Evolutionary conservation across 2,113 vertebrate species (phyloP).

Genomic region (Chunga burmeisteri): DNA sequence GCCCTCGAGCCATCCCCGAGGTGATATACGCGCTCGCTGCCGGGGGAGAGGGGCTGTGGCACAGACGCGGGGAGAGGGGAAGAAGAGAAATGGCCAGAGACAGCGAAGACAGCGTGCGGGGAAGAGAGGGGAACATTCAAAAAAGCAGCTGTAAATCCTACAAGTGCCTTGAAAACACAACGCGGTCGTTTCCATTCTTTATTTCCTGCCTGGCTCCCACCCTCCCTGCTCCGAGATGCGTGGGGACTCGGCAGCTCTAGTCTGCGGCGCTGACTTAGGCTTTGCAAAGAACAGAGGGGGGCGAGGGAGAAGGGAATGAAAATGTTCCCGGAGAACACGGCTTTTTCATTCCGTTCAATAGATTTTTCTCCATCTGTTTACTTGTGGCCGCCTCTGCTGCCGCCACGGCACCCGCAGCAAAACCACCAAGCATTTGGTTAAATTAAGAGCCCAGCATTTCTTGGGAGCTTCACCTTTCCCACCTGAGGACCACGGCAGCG

Average conservation of each 20-base stretch:
- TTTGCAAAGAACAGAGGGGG: conserved; percentile 1
- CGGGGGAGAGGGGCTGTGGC: not conserved
- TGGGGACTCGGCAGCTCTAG: not conserved
- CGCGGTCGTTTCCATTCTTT: not conserved
- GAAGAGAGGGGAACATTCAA: not conserved
- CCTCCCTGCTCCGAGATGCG: not conserved
- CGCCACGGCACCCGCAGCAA: not conserved
- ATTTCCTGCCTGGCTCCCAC: conserved; percentile 26
- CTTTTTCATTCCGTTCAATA: conserved; percentile 35
- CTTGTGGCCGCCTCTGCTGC: not conserved
- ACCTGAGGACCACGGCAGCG: fast-evolving
- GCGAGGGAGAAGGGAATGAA: not conserved
- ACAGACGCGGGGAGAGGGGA: fast-evolving
- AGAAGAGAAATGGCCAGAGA: not conserved
- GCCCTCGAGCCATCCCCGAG: not conserved
- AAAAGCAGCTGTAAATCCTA: conserved; percentile 22
- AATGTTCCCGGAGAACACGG: conserved; percentile 34
- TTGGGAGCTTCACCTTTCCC: not conserved
- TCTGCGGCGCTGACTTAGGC: not conserved
- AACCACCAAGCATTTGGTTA: not conserved
- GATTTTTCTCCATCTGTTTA: conserved; percentile 58
- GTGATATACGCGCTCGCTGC: not conserved
- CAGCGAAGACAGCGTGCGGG: fast-evolving
- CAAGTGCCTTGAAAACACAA: not conserved
- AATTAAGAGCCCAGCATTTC: conserved; percentile 34